Conservation (phyloP, 2,113 vertebrate genomes). For the Peromyscus maniculatus region DNA sequence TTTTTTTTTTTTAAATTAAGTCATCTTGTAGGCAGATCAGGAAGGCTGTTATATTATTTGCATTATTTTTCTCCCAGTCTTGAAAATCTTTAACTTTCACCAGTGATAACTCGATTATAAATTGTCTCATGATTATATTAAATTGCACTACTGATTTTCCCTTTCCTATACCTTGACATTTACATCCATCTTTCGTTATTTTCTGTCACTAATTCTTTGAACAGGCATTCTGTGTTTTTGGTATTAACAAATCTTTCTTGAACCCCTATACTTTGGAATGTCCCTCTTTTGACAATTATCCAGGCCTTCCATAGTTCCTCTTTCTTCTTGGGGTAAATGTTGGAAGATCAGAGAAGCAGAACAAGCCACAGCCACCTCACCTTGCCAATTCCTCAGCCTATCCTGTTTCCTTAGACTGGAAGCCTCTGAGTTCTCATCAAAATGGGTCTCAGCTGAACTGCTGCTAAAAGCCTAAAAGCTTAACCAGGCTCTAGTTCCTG, state of each 20-base stretch:
- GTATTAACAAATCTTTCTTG: too few relatives aligned
- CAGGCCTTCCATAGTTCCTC: background rate
- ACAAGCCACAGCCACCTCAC: too few relatives aligned
- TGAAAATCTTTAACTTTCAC: background rate
- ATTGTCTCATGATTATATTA: background rate
- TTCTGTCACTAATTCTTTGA: background rate
- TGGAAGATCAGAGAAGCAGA: too few relatives aligned
- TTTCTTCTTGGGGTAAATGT: background rate
- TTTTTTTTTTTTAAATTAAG: background rate
- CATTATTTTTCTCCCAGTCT: background rate
- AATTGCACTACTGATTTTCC: background rate
- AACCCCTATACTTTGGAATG: background rate
- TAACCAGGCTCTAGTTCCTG: too few relatives aligned
- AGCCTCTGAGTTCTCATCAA: too few relatives aligned
- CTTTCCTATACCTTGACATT: background rate
- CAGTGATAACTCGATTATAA: too few relatives aligned
- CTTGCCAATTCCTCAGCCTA: too few relatives aligned
- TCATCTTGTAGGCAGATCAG: background rate
- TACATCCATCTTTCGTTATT: background rate
- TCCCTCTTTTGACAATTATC: background rate
- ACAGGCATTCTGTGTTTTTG: background rate
- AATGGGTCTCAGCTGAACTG: too few relatives aligned
- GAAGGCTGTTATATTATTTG: too few relatives aligned
- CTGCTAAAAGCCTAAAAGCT: too few relatives aligned
- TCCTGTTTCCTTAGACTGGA: too few relatives aligned